These are phyloP conservation scores for Apodemia zela DNA, from an alignment of 2,888 invertebrate species.

Conservation along the genomic window DNA sequence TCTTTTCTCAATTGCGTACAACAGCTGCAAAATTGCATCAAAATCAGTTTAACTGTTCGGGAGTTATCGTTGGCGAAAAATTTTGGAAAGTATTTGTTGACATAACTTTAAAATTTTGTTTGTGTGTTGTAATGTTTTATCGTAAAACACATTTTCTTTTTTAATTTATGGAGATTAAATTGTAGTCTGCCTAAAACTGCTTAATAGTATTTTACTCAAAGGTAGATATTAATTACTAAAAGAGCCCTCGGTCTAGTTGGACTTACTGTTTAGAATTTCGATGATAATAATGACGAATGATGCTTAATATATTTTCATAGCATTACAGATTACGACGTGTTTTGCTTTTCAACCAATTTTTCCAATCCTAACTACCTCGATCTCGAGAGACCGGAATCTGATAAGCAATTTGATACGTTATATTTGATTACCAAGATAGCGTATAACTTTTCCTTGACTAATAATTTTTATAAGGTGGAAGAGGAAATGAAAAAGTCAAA, in stretches of 20 bases:
- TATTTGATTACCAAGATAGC: slow-evolving; percentile 61
- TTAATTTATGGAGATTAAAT: too few relatives aligned
- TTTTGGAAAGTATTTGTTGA: too few relatives aligned
- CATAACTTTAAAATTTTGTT: too few relatives aligned
- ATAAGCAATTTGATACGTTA: slow-evolving; percentile 51
- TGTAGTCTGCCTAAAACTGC: too few relatives aligned
- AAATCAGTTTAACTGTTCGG: too few relatives aligned
- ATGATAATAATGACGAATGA: neutral
- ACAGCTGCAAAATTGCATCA: too few relatives aligned
- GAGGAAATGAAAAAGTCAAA: slow-evolving; percentile 27
- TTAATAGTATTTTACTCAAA: neutral
- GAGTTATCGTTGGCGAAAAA: too few relatives aligned
- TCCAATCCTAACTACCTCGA: slow-evolving; percentile 54
- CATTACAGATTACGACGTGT: slow-evolving; percentile 60
- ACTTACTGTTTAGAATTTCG: neutral
- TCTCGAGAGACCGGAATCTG: slow-evolving; percentile 39
- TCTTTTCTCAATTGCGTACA: too few relatives aligned
- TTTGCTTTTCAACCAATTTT: slow-evolving; percentile 58
- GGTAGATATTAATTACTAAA: too few relatives aligned
- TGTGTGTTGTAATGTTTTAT: too few relatives aligned
- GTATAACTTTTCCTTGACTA: slow-evolving; percentile 40
- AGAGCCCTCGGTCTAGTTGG: neutral
- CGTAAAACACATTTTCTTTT: too few relatives aligned
- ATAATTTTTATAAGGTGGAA: slow-evolving; percentile 22
- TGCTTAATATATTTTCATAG: slow-evolving; percentile 34